phyloP scores from a whole-genome alignment of 1,140 invertebrate genomes.

The Acyrthosiphon pisum region DNA sequence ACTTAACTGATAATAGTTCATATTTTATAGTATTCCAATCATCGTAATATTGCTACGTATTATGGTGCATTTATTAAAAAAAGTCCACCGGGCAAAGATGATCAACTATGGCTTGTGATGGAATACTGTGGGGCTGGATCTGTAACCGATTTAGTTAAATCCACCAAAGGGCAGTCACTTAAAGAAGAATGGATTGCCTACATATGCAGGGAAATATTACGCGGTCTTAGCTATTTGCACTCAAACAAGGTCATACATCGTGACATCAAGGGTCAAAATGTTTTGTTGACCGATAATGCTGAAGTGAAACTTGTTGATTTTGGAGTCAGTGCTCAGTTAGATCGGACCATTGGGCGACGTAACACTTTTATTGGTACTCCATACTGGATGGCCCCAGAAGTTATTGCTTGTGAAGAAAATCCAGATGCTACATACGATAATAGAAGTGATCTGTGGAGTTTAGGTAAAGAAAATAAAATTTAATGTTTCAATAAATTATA shows the following conservation, averaged over 20 bases:
- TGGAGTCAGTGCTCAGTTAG: slow-evolving; percentile 98
- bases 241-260: slow-evolving; percentile 99
- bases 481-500: not conserved
- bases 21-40: slow-evolving; percentile 88
- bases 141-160: slow-evolving; percentile 99
- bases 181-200: slow-evolving; percentile 99
- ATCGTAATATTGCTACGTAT: slow-evolving; percentile 99
- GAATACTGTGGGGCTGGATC: slow-evolving; percentile 99
- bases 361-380: slow-evolving; percentile 99
- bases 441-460: slow-evolving; percentile 65
- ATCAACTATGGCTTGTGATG: slow-evolving; percentile 99
- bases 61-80: slow-evolving; percentile 99
- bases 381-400: slow-evolving; percentile 97
- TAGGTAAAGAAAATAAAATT: slow-evolving; percentile 41
- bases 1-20: slow-evolving; percentile 7
- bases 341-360: slow-evolving; percentile 96
- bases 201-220: slow-evolving; percentile 95
- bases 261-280: slow-evolving; percentile 99
- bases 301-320: slow-evolving; percentile 99
- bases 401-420: slow-evolving; percentile 99
- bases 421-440: slow-evolving; percentile 99
- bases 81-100: slow-evolving; percentile 97
- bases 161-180: slow-evolving; percentile 95
- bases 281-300: slow-evolving; percentile 97
- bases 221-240: slow-evolving; percentile 97